Evolutionary conservation across 2,888 invertebrate species (phyloP), one percentile per base, ranked within the genome.

Genomic region (Platycheirus rosarum): DNA sequence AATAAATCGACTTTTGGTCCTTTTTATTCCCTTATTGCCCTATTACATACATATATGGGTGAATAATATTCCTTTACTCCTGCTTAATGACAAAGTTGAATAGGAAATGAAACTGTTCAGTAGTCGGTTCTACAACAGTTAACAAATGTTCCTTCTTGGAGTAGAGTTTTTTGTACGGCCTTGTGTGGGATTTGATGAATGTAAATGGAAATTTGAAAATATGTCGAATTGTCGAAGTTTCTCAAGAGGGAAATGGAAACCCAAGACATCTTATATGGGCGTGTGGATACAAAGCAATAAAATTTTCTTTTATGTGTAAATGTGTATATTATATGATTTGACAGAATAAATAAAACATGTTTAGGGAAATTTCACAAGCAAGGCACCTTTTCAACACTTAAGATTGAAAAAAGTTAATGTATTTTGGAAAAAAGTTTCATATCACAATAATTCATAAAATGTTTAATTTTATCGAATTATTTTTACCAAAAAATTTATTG

Each of bases 71-170:
- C 11, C 6, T 48, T n/a, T 14, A 14, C 18, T 32, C 5, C 16
- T 7, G 6, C 9, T 37, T 32, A 9, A 44, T 13, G 14, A 14
- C 16, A 44, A 14, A 23, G 16, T 23, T 29, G 26, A 48, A 57
- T 7, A 70, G 65, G 77, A 65, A 77, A 70, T 70, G 57, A 55
- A 65, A 77, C 57, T 29, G 48, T 49, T 32, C 44, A 70, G n/a
- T n/a, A n/a, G 70, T 57, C 29, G 14, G 32, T 62, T 60, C 2
- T n/a, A n/a, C n/a, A n/a, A n/a, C n/a, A n/a, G n/a, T n/a, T n/a
- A n/a, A n/a, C n/a, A n/a, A n/a, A n/a, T n/a, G n/a, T n/a, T n/a
- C n/a, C n/a, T n/a, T n/a, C n/a, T n/a, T n/a, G n/a, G n/a, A n/a
- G n/a, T n/a, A n/a, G n/a, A n/a, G n/a, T n/a, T n/a, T n/a, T n/a